These are phyloP conservation scores for Nettapus auritus DNA, from an alignment of 2,113 vertebrate species.

Conservation along the genomic window DNA sequence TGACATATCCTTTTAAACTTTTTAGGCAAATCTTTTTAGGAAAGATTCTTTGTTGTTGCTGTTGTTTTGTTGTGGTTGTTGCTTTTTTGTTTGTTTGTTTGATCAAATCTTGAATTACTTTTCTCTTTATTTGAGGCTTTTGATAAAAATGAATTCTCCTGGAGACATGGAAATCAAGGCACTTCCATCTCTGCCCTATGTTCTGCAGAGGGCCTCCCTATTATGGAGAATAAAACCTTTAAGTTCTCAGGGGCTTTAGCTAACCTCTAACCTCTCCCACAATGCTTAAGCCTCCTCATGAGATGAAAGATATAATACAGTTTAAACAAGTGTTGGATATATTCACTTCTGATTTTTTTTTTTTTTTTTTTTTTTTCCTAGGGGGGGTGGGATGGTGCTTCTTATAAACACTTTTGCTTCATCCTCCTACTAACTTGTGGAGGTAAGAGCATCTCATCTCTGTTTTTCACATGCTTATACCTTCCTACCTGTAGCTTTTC, in stretches of 20 bases:
- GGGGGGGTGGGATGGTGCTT: neutral
- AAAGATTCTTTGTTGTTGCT: neutral
- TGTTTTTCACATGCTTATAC: neutral
- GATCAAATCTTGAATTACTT: neutral
- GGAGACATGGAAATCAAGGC: neutral
- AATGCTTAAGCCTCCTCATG: neutral
- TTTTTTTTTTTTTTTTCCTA: neutral
- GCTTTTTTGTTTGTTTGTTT: no score
- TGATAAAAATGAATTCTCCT: neutral
- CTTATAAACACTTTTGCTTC: neutral
- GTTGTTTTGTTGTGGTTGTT: no score
- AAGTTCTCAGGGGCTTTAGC: neutral
- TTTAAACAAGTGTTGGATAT: neutral
- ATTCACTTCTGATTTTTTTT: neutral
- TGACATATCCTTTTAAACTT: neutral
- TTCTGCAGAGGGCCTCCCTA: neutral
- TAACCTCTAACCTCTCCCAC: neutral
- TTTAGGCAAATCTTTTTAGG: neutral
- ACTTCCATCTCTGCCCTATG: neutral
- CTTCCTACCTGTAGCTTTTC: neutral
- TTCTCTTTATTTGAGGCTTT: neutral
- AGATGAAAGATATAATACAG: neutral
- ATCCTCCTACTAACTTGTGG: neutral
- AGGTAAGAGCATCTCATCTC: neutral
- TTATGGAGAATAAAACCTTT: neutral